A percentile compares a stretch with the other conserved stretches of the same genome.
These are phyloP conservation scores for Stictonetta naevosa DNA, from an alignment of 2,113 vertebrate genomes.

Conservation along the genomic window DNA sequence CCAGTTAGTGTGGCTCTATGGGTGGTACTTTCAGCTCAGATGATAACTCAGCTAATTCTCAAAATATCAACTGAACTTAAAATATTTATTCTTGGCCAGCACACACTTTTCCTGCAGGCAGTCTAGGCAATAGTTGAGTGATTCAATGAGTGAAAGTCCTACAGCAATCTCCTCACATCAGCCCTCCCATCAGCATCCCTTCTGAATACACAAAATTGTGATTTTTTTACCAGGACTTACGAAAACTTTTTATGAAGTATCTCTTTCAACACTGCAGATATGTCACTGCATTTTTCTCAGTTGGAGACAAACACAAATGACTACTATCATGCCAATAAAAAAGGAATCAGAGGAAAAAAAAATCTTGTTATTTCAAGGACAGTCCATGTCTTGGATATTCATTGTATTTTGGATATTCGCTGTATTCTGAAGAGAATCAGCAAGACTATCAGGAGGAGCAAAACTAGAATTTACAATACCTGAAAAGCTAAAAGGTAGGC, in stretches of 20 bases:
- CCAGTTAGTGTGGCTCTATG: not conserved
- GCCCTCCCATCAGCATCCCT: not conserved
- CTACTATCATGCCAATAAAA: conserved; percentile 25
- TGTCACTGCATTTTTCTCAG: not conserved
- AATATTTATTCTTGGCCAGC: not conserved
- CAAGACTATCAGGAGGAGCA: not conserved
- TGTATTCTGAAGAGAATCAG: not conserved
- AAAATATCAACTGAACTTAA: not conserved
- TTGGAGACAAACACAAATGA: conserved; percentile 19
- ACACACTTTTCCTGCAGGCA: not conserved
- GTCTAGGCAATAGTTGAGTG: not conserved
- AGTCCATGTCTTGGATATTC: not conserved
- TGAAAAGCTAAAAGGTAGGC: not conserved
- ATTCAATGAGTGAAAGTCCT: not conserved
- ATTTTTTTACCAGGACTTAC: not conserved
- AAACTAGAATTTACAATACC: not conserved
- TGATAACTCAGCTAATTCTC: not conserved
- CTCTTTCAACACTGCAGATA: not conserved
- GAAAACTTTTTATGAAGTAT: conserved; percentile 22
- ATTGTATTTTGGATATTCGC: not conserved
- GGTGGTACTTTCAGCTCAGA: not conserved
- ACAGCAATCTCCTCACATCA: not conserved
- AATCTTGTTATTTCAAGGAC: not conserved
- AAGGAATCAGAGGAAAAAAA: not conserved
- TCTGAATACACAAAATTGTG: not conserved